Percentiles rank a stretch among this genome's conserved stretches.
These are phyloP conservation scores for Choloepus hoffmanni DNA, from an alignment of 2,113 vertebrate species.

Conservation along the genomic window DNA sequence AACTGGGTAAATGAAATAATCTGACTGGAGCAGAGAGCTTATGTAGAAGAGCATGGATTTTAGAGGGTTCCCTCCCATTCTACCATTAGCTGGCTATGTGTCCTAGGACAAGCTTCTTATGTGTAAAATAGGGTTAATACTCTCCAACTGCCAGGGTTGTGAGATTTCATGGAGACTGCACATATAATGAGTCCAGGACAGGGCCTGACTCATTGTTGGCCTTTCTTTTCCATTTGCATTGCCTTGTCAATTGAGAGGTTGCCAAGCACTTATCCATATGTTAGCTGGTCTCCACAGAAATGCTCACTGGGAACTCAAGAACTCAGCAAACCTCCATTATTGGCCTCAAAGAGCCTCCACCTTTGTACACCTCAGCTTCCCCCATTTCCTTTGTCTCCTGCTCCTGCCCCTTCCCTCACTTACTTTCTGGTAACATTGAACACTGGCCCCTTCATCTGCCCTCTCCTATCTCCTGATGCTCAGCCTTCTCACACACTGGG, in stretches of 20 bases:
- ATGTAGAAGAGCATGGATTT: background rate
- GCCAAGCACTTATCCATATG: background rate
- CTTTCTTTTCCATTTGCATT: conserved; percentile 28
- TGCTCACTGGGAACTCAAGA: background rate
- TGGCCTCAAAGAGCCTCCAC: background rate
- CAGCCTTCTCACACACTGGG: background rate
- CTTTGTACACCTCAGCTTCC: background rate
- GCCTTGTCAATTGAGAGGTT: background rate
- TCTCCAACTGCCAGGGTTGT: background rate
- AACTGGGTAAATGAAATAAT: conserved; percentile 45
- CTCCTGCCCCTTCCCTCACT: background rate
- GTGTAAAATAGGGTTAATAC: background rate
- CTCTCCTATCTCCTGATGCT: background rate
- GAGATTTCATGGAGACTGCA: background rate
- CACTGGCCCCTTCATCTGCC: background rate
- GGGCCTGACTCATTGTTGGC: background rate
- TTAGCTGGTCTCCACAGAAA: background rate
- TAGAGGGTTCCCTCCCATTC: background rate
- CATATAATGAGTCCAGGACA: background rate
- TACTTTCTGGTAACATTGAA: conserved; percentile 29
- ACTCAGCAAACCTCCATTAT: background rate
- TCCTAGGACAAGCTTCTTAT: background rate
- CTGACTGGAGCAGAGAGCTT: conserved; percentile 3
- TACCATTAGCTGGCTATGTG: background rate
- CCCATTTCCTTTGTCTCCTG: background rate